phyloP scores from a whole-genome alignment of 2,797 vertebrate species.

The Threskiornis aethiopicus region DNA sequence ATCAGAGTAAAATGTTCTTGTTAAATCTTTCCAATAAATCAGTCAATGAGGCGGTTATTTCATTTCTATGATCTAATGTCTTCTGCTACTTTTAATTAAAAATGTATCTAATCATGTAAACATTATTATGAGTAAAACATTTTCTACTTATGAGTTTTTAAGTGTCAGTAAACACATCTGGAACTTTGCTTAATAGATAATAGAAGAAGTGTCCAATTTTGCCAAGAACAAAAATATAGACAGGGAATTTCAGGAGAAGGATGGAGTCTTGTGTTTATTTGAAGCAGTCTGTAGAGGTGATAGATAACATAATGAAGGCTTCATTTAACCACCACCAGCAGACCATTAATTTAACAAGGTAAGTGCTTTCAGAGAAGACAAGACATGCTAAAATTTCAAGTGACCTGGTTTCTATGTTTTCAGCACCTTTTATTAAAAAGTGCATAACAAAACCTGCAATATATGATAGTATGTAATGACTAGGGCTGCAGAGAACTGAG shows the following conservation, averaged over 20 bases:
- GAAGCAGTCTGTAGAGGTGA: background rate
- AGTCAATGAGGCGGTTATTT: constrained; percentile 55
- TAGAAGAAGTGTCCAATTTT: background rate
- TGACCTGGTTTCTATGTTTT: background rate
- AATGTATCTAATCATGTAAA: constrained; percentile 50
- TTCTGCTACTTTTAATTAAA: constrained; percentile 50
- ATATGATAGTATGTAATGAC: background rate
- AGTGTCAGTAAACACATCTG: constrained; percentile 48
- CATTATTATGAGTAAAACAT: constrained; percentile 40
- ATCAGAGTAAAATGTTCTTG: background rate
- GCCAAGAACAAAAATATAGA: background rate
- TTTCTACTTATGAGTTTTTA: constrained; percentile 28
- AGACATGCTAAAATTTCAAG: background rate
- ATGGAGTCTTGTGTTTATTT: background rate
- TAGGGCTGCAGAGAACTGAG: background rate
- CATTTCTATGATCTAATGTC: constrained; percentile 35
- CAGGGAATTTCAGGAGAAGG: background rate
- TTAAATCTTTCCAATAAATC: constrained; percentile 45
- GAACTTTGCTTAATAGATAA: constrained; percentile 14
- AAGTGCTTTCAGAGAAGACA: background rate
- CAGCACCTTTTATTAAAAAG: background rate
- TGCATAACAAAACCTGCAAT: background rate
- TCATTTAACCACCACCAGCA: background rate
- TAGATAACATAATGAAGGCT: background rate
- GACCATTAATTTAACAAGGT: background rate